Evolutionary conservation across 2,888 invertebrate species (phyloP), one percentile per base, ranked within the genome.

Genomic region (Subacronicta megacephala): DNA sequence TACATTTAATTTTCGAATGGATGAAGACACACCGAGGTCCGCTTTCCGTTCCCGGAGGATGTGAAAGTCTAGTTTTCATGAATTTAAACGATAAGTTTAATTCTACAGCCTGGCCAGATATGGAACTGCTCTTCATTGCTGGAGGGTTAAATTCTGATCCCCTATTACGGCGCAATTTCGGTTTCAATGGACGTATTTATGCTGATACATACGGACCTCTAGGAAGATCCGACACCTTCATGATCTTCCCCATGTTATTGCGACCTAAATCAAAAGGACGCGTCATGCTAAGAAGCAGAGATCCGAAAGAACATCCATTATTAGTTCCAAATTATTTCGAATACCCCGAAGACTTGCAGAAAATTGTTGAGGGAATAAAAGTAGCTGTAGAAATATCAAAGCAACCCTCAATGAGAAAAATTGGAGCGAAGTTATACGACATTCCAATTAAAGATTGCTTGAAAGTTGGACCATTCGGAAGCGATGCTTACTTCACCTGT

Each of bases 301-400:
- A 98, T 84, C 97, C 98, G 0, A 95, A 95, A 68, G 94, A 95
- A 0, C 95, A 96, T 75, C 97, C 98, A 0, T 88, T 95, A 15
- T 94, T 98, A 49, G 95, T 97, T 69, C 97, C 97, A 0, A 97
- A 97, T 82, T 99, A 98, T 85, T 95, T 98, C 80, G 94, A 95
- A 20, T 71, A 92, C 78, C 67, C 90, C 5, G 93, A 94, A 71
- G 98, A 98, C 76, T 85, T 96, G 59, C 89, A 95, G 56, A 96
- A 95, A 38, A 92, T 96, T 35, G 93, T 96, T 0, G 95, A 95
- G 79, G 96, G 96, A 0, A 95, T 96, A 5, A 95, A 95, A 77
- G 87, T 95, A 10, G 90, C 95, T 0, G 85, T 96, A 36, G 91
- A 95, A 57, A 93, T 96, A 43, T 91, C 95, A 5, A 85, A 90